A percentile compares a stretch with the other conserved stretches of the same genome.
phyloP scores from a whole-genome alignment of 2,888 invertebrate genomes.

The Scaptomyza flava region DNA sequence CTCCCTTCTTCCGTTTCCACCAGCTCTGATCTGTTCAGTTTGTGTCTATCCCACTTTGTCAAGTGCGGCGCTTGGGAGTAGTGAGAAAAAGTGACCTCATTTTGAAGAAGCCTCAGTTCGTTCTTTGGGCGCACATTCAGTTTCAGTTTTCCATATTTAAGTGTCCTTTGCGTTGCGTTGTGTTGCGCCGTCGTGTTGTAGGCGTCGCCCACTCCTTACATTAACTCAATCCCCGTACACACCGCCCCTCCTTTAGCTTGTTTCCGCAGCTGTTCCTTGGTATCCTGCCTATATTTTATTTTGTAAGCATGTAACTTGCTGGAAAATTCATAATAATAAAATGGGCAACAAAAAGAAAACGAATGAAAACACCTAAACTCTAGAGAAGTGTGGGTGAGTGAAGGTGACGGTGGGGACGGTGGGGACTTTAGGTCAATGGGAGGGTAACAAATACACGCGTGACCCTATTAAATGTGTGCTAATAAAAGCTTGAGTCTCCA shows the following conservation, averaged over 20 bases:
- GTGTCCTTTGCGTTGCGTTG: constrained; percentile 74
- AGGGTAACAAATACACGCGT: constrained; percentile 73
- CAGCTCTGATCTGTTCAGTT: not conserved
- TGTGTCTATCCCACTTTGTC: not conserved
- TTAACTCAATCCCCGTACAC: not conserved
- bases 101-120: constrained; percentile 60
- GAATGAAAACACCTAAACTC: constrained; percentile 65
- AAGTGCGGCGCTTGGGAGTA: constrained; percentile 9
- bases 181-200: constrained; percentile 45
- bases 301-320: constrained; percentile 76
- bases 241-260: constrained; percentile 4
- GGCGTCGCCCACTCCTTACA: constrained; percentile 38
- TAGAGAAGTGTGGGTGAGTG: not conserved
- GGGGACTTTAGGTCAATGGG: constrained; percentile 29
- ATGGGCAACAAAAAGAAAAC: constrained; percentile 42
- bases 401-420: too few relatives aligned
- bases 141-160: constrained; percentile 70
- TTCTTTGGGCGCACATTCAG: constrained; percentile 23
- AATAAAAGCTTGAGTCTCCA: constrained; percentile 74
- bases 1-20: not conserved
- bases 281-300: constrained; percentile 76
- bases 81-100: constrained; percentile 74
- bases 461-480: constrained; percentile 80
- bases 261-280: constrained; percentile 42
- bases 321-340: constrained; percentile 81